Base-by-base conservation (phyloP, 2,888 invertebrate species). In the Clunio marinus region DNA sequence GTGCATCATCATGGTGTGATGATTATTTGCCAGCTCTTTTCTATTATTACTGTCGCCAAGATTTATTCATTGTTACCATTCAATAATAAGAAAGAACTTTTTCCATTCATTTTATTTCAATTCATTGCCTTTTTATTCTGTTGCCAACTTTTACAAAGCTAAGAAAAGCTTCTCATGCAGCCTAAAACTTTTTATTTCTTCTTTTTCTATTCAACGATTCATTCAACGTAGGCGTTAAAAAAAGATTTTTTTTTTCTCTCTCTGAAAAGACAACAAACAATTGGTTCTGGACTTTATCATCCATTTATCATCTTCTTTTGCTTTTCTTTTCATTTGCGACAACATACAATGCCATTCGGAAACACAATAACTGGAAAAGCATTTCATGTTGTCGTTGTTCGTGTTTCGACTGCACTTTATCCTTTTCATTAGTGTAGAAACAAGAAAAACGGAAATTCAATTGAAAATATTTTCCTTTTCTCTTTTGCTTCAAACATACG, bases 261-360 rank as follows among this genome's bases (percentile, higher is more conserved):
- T n/a, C n/a, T n/a, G 10, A 32, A 32, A 32, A 32, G 32, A 32
- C 32, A 32, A 32, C 32, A n/a, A n/a, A n/a, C n/a, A 32, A 32
- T 32, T 10, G 32, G 32, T 10, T 32, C 32, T 32, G 32, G 32
- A 32, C 32, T 32, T 32, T 32, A 5, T 25, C 25, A 15, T 58
- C 28, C 57, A 58, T 58, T 58, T 58, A 58, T 58, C 57, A 58
- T 58, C 28, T 58, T 51, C 22, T 20, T 41, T 41, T 15, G 3
- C 10, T 2, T 15, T 20, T 51, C 32, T 32, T 32, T 10, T 32
- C n/a, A n/a, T n/a, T n/a, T n/a, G n/a, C 32, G 32, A 32, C 32
- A 8, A 5, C 7, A 32, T 5, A 5, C 10, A 10, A 32, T 10
- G 32, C 7, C 32, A 8, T 10, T 32, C 32, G 32, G 5, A 32